These are phyloP conservation scores for Netta rufina DNA, from an alignment of 2,797 vertebrate species.

Conservation along the genomic window DNA sequence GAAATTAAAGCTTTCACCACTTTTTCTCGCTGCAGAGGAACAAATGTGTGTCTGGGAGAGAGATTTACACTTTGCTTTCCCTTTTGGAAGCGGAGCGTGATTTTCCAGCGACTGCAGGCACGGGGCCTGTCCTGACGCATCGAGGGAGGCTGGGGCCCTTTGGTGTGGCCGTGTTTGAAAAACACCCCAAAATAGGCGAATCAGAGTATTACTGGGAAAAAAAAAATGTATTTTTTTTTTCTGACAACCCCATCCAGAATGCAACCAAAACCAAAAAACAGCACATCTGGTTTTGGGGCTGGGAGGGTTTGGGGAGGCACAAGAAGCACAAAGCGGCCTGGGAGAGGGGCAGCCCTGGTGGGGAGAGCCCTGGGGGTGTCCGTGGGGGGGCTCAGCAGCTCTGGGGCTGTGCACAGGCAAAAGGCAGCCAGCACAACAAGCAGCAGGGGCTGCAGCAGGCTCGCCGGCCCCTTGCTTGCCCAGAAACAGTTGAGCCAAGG, in stretches of 20 bases:
- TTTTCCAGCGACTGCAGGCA: conserved; percentile 40
- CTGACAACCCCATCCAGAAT: background rate
- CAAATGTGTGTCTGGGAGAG: conserved; percentile 21
- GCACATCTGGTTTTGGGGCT: background rate
- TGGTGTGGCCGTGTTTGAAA: background rate
- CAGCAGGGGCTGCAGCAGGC: background rate
- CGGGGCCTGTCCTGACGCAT: conserved; percentile 14
- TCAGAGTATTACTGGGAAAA: background rate
- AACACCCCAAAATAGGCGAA: background rate
- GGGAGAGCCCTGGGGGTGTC: background rate
- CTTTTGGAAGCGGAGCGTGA: conserved; percentile 23
- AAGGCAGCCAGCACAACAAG: background rate
- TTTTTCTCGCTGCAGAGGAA: conserved; percentile 50
- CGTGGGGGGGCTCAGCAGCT: background rate
- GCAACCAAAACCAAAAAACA: background rate
- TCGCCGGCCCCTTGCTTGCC: accelerated
- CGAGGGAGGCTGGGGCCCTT: background rate
- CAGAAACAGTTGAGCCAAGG: background rate
- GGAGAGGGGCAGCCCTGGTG: accelerated
- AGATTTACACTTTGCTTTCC: conserved; percentile 64
- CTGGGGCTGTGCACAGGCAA: background rate
- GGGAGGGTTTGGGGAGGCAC: accelerated
- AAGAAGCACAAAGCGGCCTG: background rate
- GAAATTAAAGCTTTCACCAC: conserved; percentile 45
- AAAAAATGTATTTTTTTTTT: background rate